Evolutionary conservation across 2,888 invertebrate species (phyloP).

Genomic region (Sinelater perroti): DNA sequence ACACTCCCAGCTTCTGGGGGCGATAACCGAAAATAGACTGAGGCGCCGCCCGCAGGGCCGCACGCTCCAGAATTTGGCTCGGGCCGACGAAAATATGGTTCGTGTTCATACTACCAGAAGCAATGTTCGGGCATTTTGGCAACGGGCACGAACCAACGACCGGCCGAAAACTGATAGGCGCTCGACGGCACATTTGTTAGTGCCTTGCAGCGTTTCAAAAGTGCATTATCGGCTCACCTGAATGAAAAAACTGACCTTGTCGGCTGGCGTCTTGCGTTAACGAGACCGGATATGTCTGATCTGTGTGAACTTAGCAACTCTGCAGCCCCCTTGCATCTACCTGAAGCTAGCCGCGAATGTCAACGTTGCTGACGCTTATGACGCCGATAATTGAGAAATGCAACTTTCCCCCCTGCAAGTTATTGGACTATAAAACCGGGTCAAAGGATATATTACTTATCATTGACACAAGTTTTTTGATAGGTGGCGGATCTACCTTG

Average conservation of each 20-base stretch:
- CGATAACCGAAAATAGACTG: neutral
- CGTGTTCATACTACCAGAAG: slow-evolving; percentile 38
- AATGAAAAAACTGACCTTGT: slow-evolving; percentile 34
- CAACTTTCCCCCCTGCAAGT: neutral
- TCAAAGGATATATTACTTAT: slow-evolving; percentile 7
- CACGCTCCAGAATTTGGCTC: neutral
- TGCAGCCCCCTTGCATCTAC: neutral
- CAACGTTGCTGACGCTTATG: neutral
- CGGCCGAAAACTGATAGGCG: slow-evolving; percentile 1
- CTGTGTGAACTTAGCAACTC: slow-evolving; percentile 20
- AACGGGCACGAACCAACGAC: slow-evolving; percentile 3
- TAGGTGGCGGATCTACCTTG: too few relatives aligned
- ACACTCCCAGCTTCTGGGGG: neutral
- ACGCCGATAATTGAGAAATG: neutral
- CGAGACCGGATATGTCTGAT: slow-evolving; percentile 35
- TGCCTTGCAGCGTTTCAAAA: slow-evolving; percentile 27
- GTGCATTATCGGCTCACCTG: slow-evolving; percentile 34
- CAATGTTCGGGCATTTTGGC: slow-evolving; percentile 42
- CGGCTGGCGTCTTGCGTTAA: slow-evolving; percentile 34
- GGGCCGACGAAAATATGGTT: slow-evolving; percentile 30
- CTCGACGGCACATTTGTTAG: slow-evolving; percentile 23
- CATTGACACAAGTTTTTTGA: neutral
- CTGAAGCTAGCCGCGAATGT: neutral
- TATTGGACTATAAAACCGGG: neutral
- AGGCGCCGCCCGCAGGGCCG: neutral